phyloP scores from a whole-genome alignment of 2,888 invertebrate genomes.

The Hartigia nigra region DNA sequence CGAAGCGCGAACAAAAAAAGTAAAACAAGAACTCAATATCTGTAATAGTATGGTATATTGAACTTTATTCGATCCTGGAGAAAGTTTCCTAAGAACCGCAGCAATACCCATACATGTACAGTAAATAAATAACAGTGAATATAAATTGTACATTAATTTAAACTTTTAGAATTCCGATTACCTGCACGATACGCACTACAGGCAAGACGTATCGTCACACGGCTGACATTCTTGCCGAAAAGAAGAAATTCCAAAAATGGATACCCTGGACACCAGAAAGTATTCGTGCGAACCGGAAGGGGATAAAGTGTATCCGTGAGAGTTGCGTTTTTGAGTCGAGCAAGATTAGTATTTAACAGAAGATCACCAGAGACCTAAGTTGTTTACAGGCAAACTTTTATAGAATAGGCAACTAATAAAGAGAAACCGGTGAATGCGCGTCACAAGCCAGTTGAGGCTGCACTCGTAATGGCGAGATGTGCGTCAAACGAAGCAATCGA shows the following conservation, averaged over 20 bases:
- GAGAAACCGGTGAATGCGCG: not conserved
- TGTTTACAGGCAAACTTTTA: not conserved
- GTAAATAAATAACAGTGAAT: not conserved
- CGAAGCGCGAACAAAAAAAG: not conserved
- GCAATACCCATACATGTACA: not conserved
- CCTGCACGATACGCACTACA: not conserved
- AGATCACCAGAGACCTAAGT: not conserved
- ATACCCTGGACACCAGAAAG: not conserved
- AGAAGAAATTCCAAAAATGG: slow-evolving; percentile 8
- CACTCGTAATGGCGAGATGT: not conserved
- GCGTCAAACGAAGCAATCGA: not conserved
- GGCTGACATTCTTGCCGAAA: too few relatives aligned
- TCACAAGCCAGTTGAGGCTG: not conserved
- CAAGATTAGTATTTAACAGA: not conserved
- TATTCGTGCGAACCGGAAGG: not conserved
- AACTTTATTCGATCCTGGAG: slow-evolving; percentile 11
- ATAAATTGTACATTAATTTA: not conserved
- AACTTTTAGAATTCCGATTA: not conserved
- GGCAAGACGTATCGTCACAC: not conserved
- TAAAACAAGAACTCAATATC: not conserved
- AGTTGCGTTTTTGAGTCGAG: not conserved
- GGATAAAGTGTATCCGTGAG: slow-evolving; percentile 6
- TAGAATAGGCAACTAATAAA: not conserved
- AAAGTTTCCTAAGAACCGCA: slow-evolving; percentile 7
- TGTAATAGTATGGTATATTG: not conserved